These are phyloP conservation scores for Apodemus speciosus DNA, from an alignment of 2,113 vertebrate genomes.

Conservation along the genomic window DNA sequence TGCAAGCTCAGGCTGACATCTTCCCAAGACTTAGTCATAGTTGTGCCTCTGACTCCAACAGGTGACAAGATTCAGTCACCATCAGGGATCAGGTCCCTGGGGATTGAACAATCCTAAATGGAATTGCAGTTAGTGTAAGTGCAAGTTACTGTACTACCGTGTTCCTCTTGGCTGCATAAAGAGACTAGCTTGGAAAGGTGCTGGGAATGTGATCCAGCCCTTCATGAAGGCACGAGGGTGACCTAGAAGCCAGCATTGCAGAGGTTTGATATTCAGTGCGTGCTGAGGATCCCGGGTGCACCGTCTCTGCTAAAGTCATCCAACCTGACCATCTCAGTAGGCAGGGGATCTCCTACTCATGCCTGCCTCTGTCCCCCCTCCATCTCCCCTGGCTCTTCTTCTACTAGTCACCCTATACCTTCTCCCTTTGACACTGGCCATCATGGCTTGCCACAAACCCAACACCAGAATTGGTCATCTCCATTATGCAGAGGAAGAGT, in stretches of 20 bases:
- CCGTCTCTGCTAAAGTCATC: background rate
- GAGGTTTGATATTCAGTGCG: background rate
- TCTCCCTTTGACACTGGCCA: background rate
- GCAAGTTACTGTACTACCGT: no score
- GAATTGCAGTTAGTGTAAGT: accelerated
- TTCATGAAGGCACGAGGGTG: accelerated
- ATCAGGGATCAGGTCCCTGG: accelerated
- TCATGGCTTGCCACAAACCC: background rate
- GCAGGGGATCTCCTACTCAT: accelerated
- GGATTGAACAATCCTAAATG: background rate
- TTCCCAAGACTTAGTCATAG: no score
- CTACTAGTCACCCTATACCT: accelerated
- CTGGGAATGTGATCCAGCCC: background rate
- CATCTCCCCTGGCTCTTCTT: no score
- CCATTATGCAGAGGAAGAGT: accelerated
- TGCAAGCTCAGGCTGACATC: accelerated
- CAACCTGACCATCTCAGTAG: background rate
- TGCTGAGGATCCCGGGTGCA: no score
- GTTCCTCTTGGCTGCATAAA: accelerated
- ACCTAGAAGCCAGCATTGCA: background rate
- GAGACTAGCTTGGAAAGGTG: no score
- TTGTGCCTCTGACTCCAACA: background rate
- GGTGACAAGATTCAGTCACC: background rate
- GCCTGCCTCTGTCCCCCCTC: accelerated
- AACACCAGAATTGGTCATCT: background rate